Base-by-base conservation (phyloP, 2,113 vertebrate genomes). In the Phalacrocorax aristotelis region DNA sequence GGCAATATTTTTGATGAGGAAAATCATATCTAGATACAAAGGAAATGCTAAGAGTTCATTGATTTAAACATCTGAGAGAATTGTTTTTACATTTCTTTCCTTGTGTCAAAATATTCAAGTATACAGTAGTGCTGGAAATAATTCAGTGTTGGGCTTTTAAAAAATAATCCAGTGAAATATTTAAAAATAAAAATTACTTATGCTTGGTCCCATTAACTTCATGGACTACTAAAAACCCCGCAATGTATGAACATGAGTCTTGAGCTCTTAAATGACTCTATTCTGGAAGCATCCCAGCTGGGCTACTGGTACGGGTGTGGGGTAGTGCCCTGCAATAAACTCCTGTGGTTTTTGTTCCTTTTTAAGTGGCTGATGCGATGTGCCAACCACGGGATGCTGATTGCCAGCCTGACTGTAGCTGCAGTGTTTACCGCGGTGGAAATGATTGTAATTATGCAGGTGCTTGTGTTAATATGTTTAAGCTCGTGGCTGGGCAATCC, bases 401-500 rank as follows among this genome's bases (percentile, higher is more conserved):
- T 69, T 57, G 64, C 15, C 42, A n/a, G 70, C 66, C 60, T 32
- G 55, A 16, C 48, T 76, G 11, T 13, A 71, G 76, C 62, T 46
- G 83, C 32, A 2, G 1, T 29, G 9, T 13, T 76, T 42, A 80
- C 70, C 5, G 1, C 4, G 34, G 20, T 86, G 92, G 88, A 88
- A 93, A 75, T 9, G 54, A 42, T 29, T 68, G 60, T 83, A 5
- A 71, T 92, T 58, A 60, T 26, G 64, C 81, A 76, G 85, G 79
- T 88, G 87, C 44, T 77, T 44, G 46, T 54, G 83, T 77, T 90
- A 78, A 93, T 93, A 46, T 4, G 79, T 10, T 92, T 83, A 80
- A 86, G 11, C 83, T 83, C 8, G 2, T 55, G 80, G 44, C 12
- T 60, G 82, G 46, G 54, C 16, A n/a, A 32, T 40, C 11, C 38